Evolutionary conservation across 2,113 vertebrate species (phyloP), one percentile per base, ranked within the genome.

Genomic region (Prinia subflava): DNA sequence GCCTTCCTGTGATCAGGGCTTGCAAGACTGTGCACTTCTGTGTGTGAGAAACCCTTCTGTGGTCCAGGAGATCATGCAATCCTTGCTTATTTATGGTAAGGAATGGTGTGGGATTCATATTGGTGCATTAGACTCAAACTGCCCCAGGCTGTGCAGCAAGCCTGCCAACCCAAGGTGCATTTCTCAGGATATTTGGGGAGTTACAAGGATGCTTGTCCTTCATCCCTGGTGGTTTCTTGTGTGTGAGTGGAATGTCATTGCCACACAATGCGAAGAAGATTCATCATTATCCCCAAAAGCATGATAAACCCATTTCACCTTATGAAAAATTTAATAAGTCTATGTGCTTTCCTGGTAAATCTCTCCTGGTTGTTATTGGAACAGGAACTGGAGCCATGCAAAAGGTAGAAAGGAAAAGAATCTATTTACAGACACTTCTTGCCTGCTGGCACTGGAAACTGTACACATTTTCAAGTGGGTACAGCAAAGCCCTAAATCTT

Each of bases 331-430:
- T 4, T 80, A 76, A 47, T 59, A 74, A 87, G 53, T 28, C 49
- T 56, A 1, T 60, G 35, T 60, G 25, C 24, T 94, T 87, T 94
- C 65, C 69, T 87, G 70, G 41, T 87, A 81, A 87, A 89, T 89
- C 65, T 92, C 33, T 81, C n/a, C 80, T n/a, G 65, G 56, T 94
- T 96, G 50, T 92, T 96, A 70, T 8, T 75, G 84, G 84, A 93
- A 68, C 46, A 71, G 65, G 52, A 85, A 69, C n/a, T 63, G 42
- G 30, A 81, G 60, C 0, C 0, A 82, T 64, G 53, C 62, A 83
- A 83, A 90, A 92, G 64, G 39, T 95, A 83, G 52, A 75, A 62
- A 78, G 64, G 42, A 75, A 64, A 89, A 81, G 2, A 87, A 78
- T 87, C 27, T 90, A 12, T 89, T 92, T 91, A 77, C 65, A 81